A percentile compares a stretch with the other conserved stretches of the same genome.
Evolutionary conservation across 92 coral and sea anemone species (phyloP).

Genomic region (Epizoanthus rinbou): DNA sequence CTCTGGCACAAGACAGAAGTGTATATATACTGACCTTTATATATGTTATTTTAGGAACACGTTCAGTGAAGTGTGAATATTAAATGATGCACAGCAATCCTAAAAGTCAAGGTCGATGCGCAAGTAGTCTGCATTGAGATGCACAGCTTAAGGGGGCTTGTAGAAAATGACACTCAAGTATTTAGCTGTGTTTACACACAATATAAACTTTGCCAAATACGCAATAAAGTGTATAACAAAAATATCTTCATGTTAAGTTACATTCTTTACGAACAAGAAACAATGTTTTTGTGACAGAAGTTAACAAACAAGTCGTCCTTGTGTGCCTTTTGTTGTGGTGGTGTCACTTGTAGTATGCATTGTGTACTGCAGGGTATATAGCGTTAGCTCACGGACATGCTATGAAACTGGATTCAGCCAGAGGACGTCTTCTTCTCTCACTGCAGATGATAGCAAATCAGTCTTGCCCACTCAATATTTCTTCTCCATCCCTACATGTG

Average conservation of each 20-base stretch:
- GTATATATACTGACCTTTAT: slow-evolving; percentile 27
- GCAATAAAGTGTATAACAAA: not conserved
- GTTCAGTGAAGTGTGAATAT: slow-evolving; percentile 14
- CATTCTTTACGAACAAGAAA: not conserved
- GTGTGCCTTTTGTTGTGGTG: not conserved
- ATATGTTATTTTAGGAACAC: not conserved
- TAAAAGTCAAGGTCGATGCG: slow-evolving; percentile 34
- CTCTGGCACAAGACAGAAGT: slow-evolving; percentile 11
- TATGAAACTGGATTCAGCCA: no score
- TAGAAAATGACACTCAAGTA: not conserved
- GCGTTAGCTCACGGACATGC: no score
- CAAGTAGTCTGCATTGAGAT: not conserved
- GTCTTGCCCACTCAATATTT: no score
- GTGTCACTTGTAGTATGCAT: not conserved
- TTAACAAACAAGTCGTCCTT: not conserved
- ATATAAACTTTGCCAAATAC: not conserved
- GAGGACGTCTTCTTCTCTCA: no score
- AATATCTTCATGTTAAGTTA: not conserved
- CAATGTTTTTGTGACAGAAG: not conserved
- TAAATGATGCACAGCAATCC: not conserved
- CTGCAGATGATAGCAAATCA: no score
- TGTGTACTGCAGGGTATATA: not conserved
- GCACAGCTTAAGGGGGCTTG: not conserved
- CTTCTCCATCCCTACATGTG: no score
- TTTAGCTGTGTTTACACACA: not conserved